These are phyloP conservation scores for Trinectes maculatus DNA, from an alignment of 2,113 vertebrate species.

Conservation along the genomic window DNA sequence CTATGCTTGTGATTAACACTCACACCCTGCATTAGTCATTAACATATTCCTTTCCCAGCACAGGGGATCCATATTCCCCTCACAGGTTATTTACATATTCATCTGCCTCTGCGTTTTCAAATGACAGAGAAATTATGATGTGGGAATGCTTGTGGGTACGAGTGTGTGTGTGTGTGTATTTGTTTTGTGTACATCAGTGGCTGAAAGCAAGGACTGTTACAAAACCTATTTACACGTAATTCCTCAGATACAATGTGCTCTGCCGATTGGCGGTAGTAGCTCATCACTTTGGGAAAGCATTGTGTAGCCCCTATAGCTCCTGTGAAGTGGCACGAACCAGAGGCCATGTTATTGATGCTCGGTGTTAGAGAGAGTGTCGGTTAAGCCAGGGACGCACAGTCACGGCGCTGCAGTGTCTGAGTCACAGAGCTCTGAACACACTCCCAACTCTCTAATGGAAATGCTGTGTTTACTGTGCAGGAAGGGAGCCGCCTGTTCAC, in stretches of 20 bases:
- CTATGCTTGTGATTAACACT: constrained; percentile 61
- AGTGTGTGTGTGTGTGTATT: constrained; percentile 7
- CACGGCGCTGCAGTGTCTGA: constrained; percentile 76
- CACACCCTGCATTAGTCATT: constrained; percentile 52
- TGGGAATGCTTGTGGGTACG: constrained; percentile 45
- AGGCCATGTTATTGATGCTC: constrained; percentile 63
- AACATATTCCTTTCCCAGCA: constrained; percentile 61
- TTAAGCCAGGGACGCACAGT: constrained; percentile 58
- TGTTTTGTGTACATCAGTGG: constrained; percentile 34
- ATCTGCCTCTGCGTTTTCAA: constrained; percentile 69
- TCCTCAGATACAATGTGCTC: constrained; percentile 42
- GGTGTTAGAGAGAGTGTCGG: constrained; percentile 45
- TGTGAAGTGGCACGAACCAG: constrained; percentile 64
- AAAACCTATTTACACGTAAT: constrained; percentile 60
- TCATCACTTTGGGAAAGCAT: constrained; percentile 47
- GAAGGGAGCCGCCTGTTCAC: constrained; percentile 51
- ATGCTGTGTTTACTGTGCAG: constrained; percentile 70
- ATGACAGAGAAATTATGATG: constrained; percentile 64
- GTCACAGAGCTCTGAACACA: constrained; percentile 71
- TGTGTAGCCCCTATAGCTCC: constrained; percentile 54
- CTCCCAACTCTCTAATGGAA: constrained; percentile 71
- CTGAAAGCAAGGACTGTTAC: constrained; percentile 66
- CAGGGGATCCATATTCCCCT: constrained; percentile 61
- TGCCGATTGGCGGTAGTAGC: constrained; percentile 39
- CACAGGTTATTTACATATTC: constrained; percentile 73